Conservation (phyloP, 2,797 vertebrate species). For the Molossus alvarezi region DNA sequence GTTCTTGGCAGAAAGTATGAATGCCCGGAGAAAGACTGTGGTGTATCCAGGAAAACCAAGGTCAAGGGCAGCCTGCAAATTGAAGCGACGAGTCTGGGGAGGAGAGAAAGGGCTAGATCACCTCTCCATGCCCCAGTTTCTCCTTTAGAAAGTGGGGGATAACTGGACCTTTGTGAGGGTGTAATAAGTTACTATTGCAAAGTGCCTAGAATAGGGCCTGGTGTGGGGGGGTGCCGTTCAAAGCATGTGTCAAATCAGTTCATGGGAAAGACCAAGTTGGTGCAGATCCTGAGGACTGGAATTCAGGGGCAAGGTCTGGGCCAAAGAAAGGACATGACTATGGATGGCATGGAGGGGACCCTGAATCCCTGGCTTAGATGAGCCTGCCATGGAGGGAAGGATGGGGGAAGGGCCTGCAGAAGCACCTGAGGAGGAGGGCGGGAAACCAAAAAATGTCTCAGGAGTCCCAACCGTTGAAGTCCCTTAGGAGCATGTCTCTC, state of each 20-base stretch:
- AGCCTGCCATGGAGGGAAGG: not conserved
- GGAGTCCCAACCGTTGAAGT: not conserved
- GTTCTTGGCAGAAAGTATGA: not conserved
- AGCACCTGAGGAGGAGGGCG: not conserved
- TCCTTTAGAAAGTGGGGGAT: not conserved
- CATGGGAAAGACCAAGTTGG: not conserved
- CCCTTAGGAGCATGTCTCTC: not conserved
- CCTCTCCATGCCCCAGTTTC: not conserved
- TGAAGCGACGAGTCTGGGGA: not conserved
- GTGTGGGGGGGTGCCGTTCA: not conserved
- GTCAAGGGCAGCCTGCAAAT: not conserved
- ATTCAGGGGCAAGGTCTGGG: not conserved
- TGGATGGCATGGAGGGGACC: not conserved
- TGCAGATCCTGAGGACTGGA: not conserved
- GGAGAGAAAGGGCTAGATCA: not conserved
- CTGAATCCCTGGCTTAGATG: not conserved
- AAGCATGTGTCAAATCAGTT: not conserved
- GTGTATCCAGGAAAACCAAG: not conserved
- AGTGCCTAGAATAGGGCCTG: not conserved
- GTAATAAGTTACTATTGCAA: not conserved
- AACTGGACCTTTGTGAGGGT: not conserved
- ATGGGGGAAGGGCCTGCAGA: not conserved
- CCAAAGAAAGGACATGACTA: not conserved
- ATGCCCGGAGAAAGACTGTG: not conserved
- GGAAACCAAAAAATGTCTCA: not conserved